phyloP scores from a whole-genome alignment of 2,797 vertebrate genomes.

The Hippoglossus hippoglossus region DNA sequence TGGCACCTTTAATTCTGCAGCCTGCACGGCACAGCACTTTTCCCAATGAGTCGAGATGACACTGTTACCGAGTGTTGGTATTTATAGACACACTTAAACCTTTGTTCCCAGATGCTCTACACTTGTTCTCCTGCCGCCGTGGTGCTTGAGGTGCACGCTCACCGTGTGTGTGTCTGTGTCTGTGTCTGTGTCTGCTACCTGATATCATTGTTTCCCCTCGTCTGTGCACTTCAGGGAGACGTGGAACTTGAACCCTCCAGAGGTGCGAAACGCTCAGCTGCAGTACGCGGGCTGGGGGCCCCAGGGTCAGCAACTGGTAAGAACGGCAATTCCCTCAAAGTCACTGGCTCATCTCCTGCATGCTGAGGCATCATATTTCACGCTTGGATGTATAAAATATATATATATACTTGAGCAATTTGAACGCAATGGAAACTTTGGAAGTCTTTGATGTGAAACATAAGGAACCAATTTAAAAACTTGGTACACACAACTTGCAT shows the following conservation, averaged over 20 bases:
- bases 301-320: conserved; percentile 96
- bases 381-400: too few relatives aligned
- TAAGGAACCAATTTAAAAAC: too few relatives aligned
- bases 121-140: conserved; percentile 32
- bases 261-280: conserved; percentile 93
- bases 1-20: conserved; percentile 66
- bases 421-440: too few relatives aligned
- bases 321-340: conserved; percentile 44
- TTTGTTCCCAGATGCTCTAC: conserved; percentile 37
- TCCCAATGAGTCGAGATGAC: conserved; percentile 54
- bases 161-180: conserved; percentile 8
- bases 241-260: conserved; percentile 93
- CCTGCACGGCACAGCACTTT: conserved; percentile 61
- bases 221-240: conserved; percentile 86
- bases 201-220: conserved; percentile 11
- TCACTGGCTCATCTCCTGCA: not conserved
- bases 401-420: too few relatives aligned
- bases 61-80: conserved; percentile 42
- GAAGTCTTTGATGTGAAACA: too few relatives aligned
- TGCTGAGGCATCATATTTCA: not conserved
- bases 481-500: too few relatives aligned
- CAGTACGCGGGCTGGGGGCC: conserved; percentile 98
- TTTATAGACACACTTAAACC: conserved; percentile 66
- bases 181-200: conserved; percentile 23
- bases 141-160: not conserved